phyloP scores from a whole-genome alignment of 2,888 invertebrate genomes.

The Agrochola circellaris region DNA sequence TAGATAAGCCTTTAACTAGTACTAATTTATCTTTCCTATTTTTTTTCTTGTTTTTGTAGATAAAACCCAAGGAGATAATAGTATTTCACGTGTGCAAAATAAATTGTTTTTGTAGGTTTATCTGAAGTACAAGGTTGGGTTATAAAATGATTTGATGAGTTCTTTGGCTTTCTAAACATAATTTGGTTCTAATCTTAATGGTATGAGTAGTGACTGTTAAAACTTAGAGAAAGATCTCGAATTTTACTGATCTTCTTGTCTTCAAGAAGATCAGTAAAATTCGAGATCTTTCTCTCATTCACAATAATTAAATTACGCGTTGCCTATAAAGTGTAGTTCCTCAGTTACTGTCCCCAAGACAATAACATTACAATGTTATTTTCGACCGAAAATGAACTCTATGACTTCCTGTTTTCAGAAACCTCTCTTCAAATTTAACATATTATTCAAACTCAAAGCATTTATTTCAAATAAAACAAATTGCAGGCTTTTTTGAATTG shows the following conservation, averaged over 20 bases:
- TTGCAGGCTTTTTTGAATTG: no score
- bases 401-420: no score
- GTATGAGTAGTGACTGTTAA: not conserved
- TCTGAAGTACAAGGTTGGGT: constrained; percentile 16
- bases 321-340: not conserved
- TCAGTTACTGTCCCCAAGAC: not conserved
- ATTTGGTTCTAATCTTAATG: constrained; percentile 1
- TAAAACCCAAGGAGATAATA: constrained; percentile 17
- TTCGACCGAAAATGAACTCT: not conserved
- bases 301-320: not conserved
- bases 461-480: no score
- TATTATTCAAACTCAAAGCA: not conserved
- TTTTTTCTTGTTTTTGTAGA: constrained; percentile 8
- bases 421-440: not conserved
- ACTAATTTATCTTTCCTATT: not conserved
- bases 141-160: not conserved
- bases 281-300: no score
- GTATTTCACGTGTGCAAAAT: not conserved
- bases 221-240: not conserved
- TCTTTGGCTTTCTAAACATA: not conserved
- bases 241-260: not conserved
- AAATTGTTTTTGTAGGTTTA: constrained; percentile 9
- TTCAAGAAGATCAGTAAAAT: no score
- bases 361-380: not conserved
- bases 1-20: no score